Percentiles rank a stretch among this genome's conserved stretches.
Conservation (phyloP, 2,888 invertebrate genomes). For the Cordilura impudica region DNA sequence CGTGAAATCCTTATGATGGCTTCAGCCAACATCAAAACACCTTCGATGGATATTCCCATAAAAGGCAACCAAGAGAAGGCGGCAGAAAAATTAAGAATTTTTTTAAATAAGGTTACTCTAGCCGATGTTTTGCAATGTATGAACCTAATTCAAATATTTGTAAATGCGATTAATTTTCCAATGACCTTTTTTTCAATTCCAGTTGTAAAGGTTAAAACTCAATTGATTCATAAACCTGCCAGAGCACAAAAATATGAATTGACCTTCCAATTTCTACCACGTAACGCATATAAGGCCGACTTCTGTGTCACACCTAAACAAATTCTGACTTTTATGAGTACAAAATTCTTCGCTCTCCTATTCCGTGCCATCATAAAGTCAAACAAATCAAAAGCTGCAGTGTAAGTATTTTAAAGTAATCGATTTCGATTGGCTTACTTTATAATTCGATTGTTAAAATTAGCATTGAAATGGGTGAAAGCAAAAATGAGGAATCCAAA, state of each 20-base stretch:
- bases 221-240: slow-evolving; percentile 79
- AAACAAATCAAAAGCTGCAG: slow-evolving; percentile 79
- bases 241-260: slow-evolving; percentile 83
- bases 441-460: background rate
- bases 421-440: background rate
- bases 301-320: slow-evolving; percentile 84
- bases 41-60: slow-evolving; percentile 96
- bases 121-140: slow-evolving; percentile 86
- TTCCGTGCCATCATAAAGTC: slow-evolving; percentile 82
- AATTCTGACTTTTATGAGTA: slow-evolving; percentile 87
- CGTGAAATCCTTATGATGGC: slow-evolving; percentile 98
- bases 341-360: slow-evolving; percentile 83
- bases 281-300: slow-evolving; percentile 85
- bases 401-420: slow-evolving; percentile 65
- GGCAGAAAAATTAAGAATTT: slow-evolving; percentile 85
- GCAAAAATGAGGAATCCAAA: slow-evolving; percentile 67
- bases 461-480: slow-evolving; percentile 78
- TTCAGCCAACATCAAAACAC: slow-evolving; percentile 94
- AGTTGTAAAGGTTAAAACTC: slow-evolving; percentile 74
- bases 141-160: slow-evolving; percentile 24
- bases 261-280: slow-evolving; percentile 86
- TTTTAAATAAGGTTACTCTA: slow-evolving; percentile 88
- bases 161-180: background rate
- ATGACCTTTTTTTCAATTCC: background rate
- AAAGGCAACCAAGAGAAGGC: slow-evolving; percentile 79